Evolutionary conservation across 2,888 invertebrate species (phyloP), one percentile per base, ranked within the genome.

Genomic region (Pyrrhia umbra): DNA sequence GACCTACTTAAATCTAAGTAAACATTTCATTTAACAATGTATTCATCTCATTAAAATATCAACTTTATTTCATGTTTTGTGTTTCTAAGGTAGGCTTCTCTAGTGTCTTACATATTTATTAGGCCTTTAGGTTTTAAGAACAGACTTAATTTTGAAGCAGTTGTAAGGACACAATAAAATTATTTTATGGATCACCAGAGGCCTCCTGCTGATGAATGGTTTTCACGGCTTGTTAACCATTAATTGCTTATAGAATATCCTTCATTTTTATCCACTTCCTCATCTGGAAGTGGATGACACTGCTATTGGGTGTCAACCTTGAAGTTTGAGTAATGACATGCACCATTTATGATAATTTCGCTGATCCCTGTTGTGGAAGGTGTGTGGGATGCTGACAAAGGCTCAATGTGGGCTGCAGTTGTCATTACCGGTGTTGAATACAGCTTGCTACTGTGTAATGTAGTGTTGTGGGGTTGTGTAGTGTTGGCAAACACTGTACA

Each of bases 271-370:
- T 88, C 91, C 92, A 93, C 92, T 87, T 91, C 92, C 86, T 79
- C 83, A 70, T 63, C 75, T 23, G 90, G 88, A 92, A 93, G 92
- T 90, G 90, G 88, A 85, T 87, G 90, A 70, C 90, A 91, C 20
- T 91, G 89, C 89, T 93, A 94, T 89, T 94, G 91, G 23, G 85
- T 86, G 59, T 94, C 94, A 37, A 93, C 93, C 85, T 94, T 94
- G 63, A 94, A 94, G 45, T 92, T 92, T 3, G 92, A 85, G 68
- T 94, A 94, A 71, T 93, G 92, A 68, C 94, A 94, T 1, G 89
- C 85, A 73, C 88, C 85, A 49, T 90, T 92, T 15, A 94, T 94
- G 1, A 94, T 92, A 3, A 94, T 94, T 71, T 94, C 94, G 81
- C 87, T 91, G 37, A 94, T 93, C 0, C 88, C 88, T 0, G 93